Evolutionary conservation across 37 sponge, comb jelly and placozoan genomes (phyloP).

Genomic region (Beroe ovata): DNA sequence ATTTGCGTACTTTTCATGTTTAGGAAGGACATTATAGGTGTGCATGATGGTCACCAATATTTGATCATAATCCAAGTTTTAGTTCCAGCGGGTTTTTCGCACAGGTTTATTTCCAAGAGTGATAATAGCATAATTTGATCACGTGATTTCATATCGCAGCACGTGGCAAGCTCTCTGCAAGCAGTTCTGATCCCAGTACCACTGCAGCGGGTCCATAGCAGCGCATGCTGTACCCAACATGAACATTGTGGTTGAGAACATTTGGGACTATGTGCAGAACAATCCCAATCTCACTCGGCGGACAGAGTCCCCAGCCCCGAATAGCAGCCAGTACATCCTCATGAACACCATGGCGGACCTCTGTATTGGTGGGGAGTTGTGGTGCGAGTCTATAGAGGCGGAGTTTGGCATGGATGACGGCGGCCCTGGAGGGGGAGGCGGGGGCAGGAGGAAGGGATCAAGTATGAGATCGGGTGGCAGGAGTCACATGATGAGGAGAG

Average conservation of each 20-base stretch:
- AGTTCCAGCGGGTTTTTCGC: too few species aligned
- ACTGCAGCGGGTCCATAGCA: too few species aligned
- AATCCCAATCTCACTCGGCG: constrained; percentile 22
- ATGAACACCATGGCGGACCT: constrained; percentile 53
- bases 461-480: background rate
- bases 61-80: too few species aligned
- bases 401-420: background rate
- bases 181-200: too few species aligned
- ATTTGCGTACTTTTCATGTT: too few species aligned
- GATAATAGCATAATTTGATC: too few species aligned
- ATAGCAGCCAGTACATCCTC: constrained; percentile 21
- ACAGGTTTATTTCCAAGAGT: too few species aligned
- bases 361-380: constrained; percentile 28
- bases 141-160: too few species aligned
- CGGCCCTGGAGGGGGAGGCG: background rate
- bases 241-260: constrained; percentile 16
- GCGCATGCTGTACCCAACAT: too few species aligned
- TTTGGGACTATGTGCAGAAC: constrained; percentile 17
- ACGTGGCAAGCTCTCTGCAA: too few species aligned
- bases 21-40: too few species aligned
- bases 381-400: constrained; percentile 27
- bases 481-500: background rate
- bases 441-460: background rate
- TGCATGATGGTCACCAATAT: too few species aligned
- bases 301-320: background rate